These are phyloP conservation scores for Alouatta palliata DNA, from an alignment of 2,113 vertebrate species.

Conservation along the genomic window DNA sequence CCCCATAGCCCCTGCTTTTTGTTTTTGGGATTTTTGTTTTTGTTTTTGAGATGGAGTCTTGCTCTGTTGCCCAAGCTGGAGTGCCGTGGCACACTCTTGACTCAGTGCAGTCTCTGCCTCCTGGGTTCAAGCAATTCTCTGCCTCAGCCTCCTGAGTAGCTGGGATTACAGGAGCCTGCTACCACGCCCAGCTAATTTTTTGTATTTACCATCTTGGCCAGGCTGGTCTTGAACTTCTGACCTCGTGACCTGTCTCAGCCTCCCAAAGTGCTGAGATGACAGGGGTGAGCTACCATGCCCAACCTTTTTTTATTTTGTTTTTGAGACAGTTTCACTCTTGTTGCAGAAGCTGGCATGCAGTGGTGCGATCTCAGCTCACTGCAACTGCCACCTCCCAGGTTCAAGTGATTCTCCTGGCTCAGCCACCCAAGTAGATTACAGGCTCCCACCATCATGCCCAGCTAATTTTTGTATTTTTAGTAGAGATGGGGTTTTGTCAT, in stretches of 20 bases:
- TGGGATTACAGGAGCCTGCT: not conserved
- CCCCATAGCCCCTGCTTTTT: too few relatives aligned
- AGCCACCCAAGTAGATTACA: not conserved
- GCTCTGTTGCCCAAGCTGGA: too few relatives aligned
- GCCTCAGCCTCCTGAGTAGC: not conserved
- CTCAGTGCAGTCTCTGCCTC: not conserved
- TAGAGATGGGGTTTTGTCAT: not conserved
- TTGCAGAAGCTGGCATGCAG: not conserved
- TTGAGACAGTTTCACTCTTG: not conserved
- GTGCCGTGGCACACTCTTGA: not conserved
- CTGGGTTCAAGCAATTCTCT: not conserved
- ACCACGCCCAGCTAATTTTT: not conserved
- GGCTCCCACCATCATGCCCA: not conserved
- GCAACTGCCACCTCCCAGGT: not conserved
- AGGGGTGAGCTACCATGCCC: rapidly evolving
- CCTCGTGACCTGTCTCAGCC: not conserved
- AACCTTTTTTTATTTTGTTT: not conserved
- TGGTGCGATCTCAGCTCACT: not conserved
- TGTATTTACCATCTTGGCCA: not conserved
- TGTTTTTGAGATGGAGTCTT: too few relatives aligned
- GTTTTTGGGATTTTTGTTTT: too few relatives aligned
- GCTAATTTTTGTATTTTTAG: not conserved
- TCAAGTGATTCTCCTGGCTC: not conserved
- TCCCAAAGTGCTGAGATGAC: not conserved
- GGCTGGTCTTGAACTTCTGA: not conserved